Evolutionary conservation across 2,888 invertebrate genomes (phyloP).

Genomic region (Amphiduros pacificus): DNA sequence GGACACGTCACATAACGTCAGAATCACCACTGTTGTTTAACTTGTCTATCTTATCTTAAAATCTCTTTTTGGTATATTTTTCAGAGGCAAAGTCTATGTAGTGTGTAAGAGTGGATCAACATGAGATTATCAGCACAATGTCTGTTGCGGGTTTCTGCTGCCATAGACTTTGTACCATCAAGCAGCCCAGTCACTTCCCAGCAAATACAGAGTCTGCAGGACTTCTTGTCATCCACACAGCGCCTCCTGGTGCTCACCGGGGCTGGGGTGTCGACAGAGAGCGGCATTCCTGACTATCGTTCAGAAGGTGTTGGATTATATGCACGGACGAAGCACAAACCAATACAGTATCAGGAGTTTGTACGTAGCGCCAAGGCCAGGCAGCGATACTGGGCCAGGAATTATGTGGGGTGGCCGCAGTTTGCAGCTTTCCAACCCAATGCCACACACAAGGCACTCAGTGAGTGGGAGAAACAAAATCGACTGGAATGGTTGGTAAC

Average conservation of each 20-base stretch:
- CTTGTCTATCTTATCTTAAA: too few species aligned
- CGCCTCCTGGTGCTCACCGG: constrained; percentile 78
- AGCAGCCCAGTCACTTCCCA: constrained; percentile 67
- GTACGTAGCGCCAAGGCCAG: constrained; percentile 64
- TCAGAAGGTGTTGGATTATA: constrained; percentile 91
- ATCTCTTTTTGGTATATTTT: too few species aligned
- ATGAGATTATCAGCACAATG: too few species aligned
- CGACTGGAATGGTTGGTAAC: constrained; percentile 76
- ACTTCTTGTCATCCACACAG: constrained; percentile 64
- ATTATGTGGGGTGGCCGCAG: constrained; percentile 85
- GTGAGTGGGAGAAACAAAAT: constrained; percentile 70
- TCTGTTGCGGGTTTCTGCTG: too few species aligned
- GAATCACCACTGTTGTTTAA: too few species aligned
- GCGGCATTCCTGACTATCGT: constrained; percentile 52
- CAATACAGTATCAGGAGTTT: constrained; percentile 86
- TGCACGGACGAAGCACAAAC: constrained; percentile 80
- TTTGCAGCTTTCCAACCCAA: constrained; percentile 75
- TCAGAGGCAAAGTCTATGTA: too few species aligned
- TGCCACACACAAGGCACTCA: constrained; percentile 72
- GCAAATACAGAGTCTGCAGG: constrained; percentile 61
- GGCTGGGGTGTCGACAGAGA: constrained; percentile 94
- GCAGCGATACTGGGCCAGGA: constrained; percentile 92
- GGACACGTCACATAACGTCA: too few species aligned
- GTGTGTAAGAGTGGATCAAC: too few species aligned
- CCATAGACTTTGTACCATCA: constrained; percentile 70